A percentile compares a stretch with the other conserved stretches of the same genome.
Conservation (phyloP, 2,888 invertebrate genomes). For the Galerucella nymphaeae region DNA sequence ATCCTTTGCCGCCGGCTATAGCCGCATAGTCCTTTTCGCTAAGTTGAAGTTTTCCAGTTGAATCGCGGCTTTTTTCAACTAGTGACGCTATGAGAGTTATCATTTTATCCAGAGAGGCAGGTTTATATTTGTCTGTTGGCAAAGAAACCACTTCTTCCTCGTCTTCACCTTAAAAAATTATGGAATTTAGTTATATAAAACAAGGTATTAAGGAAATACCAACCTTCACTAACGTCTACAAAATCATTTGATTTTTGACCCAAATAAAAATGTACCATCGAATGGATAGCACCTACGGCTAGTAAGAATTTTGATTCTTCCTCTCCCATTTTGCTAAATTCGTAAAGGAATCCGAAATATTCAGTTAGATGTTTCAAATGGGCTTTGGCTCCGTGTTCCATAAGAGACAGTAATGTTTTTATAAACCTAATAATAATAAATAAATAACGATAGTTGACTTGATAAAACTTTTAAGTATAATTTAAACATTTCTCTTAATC, state of each 20-base stretch:
- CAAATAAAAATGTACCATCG: conserved; percentile 92
- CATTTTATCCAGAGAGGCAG: conserved; percentile 95
- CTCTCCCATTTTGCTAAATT: conserved; percentile 95
- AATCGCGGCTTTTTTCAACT: conserved; percentile 87
- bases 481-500: too few relatives aligned
- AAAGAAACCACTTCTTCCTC: conserved; percentile 75
- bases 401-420: conserved; percentile 84
- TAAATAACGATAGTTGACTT: too few relatives aligned
- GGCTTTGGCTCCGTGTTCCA: conserved; percentile 89
- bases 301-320: conserved; percentile 91
- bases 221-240: conserved; percentile 78
- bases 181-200: background rate
- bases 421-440: conserved; percentile 72
- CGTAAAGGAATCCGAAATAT: conserved; percentile 91
- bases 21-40: conserved; percentile 84
- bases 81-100: conserved; percentile 88
- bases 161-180: conserved; percentile 59
- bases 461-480: too few relatives aligned
- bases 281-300: conserved; percentile 87
- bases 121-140: conserved; percentile 82
- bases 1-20: conserved; percentile 90
- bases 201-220: conserved; percentile 63
- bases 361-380: conserved; percentile 90
- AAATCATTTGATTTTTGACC: conserved; percentile 83
- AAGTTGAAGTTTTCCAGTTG: conserved; percentile 79